Conservation (phyloP, 2,888 invertebrate genomes). For the Nemotelus pantherinus region DNA sequence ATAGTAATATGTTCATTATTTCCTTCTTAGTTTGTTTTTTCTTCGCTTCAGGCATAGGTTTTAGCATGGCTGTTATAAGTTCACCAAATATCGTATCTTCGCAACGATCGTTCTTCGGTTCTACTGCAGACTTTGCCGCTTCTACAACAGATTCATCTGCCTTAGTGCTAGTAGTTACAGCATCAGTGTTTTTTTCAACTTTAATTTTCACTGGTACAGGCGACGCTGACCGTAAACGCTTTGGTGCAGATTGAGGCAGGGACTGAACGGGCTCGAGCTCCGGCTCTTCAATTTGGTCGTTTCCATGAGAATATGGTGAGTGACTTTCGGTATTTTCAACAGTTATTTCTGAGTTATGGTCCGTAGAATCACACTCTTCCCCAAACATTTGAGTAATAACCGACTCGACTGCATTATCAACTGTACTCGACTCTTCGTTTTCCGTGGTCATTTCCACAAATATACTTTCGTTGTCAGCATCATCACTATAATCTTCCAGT, state of each 20-base stretch:
- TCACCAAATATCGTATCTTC: slow-evolving; percentile 59
- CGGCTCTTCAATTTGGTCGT: not conserved
- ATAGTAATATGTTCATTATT: slow-evolving; percentile 58
- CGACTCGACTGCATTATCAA: not conserved
- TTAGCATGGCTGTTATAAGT: slow-evolving; percentile 56
- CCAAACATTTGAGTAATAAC: not conserved
- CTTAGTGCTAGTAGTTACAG: not conserved
- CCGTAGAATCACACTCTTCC: slow-evolving; percentile 1
- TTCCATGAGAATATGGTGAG: not conserved
- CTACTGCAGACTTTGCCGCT: not conserved
- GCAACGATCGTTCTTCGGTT: slow-evolving; percentile 50
- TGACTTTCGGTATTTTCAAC: too few species aligned
- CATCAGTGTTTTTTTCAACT: not conserved
- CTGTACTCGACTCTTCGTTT: not conserved
- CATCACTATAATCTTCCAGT: slow-evolving; percentile 23
- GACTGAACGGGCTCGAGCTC: not conserved
- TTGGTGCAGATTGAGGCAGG: not conserved
- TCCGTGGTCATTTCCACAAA: slow-evolving; percentile 23
- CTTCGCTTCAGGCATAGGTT: slow-evolving; percentile 54
- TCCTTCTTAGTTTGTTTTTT: slow-evolving; percentile 56
- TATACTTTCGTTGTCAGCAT: slow-evolving; percentile 20
- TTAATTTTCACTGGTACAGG: not conserved
- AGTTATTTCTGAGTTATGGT: not conserved
- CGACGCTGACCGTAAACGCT: not conserved
- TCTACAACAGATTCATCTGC: not conserved